Evolutionary conservation across 2,888 invertebrate genomes (phyloP), one percentile per base, ranked within the genome.

Genomic region (Mamestra brassicae): DNA sequence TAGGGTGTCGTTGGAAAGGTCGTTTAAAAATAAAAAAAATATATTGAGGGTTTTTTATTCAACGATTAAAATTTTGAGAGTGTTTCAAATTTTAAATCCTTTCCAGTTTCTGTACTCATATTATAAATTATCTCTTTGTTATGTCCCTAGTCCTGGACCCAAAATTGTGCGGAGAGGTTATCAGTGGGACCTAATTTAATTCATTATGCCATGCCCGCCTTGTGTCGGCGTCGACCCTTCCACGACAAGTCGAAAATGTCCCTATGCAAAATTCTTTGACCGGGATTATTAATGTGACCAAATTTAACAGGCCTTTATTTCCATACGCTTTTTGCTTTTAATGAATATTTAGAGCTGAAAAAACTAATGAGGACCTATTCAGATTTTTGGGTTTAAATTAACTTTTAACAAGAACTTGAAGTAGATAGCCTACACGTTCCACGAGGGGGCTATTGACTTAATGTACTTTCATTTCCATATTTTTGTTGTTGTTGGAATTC

Each of bases 101-200:
- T 88, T 92, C 91, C 83, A 92, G 89, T 81, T 54, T 75, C 70
- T 75, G 75, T 76, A 52, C n/a, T 64, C 63, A 63, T 42, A 60
- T 36, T 54, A 54, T 13, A 57, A 52, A 52, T 17, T 88, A 88
- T 85, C 84, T 89, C 87, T 81, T 71, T 82, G 90, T 80, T 81
- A 74, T 85, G 83, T 85, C 89, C 90, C 86, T 83, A 89, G 87
- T 88, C 85, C 87, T 85, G 85, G 84, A 80, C 83, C 89, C 89
- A 92, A 94, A 93, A 94, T 94, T 94, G 92, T 88, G 92, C 87
- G 87, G 89, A 93, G 92, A 94, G 94, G 95, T 95, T 95, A 95
- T 95, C 95, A 94, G 92, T 89, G 87, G 92, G 90, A 91, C 93
- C 94, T 95, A 95, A 96, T 95, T 95, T 95, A 96, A 95, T 96